Percentiles rank a stretch among this genome's conserved stretches.
Conservation (phyloP, 2,113 vertebrate species). For the Sturnira hondurensis region DNA sequence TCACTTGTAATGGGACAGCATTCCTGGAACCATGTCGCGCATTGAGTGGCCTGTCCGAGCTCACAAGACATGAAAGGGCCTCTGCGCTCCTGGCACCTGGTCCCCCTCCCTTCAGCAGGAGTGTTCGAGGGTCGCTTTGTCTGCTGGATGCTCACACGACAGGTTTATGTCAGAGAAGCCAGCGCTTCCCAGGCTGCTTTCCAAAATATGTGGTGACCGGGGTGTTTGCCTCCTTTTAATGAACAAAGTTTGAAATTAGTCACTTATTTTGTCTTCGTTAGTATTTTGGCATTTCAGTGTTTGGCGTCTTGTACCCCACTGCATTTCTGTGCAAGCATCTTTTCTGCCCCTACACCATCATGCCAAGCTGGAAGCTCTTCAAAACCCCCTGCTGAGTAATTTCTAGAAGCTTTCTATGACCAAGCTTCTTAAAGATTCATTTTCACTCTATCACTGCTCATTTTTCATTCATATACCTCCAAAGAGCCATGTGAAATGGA, state of each 20-base stretch:
- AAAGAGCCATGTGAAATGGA: not conserved
- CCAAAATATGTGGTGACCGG: not conserved
- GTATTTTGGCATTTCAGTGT: not conserved
- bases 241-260: not conserved
- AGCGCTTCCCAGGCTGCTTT: not conserved
- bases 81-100: not conserved
- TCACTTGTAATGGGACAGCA: constrained; percentile 35
- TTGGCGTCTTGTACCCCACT: not conserved
- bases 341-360: not conserved
- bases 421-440: not conserved
- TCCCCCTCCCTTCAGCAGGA: not conserved
- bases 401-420: not conserved
- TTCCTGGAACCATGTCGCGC: constrained; percentile 64
- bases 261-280: not conserved
- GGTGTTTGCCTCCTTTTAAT: not conserved
- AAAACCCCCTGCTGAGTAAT: not conserved
- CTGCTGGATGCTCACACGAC: not conserved
- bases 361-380: not conserved
- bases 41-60: constrained; percentile 24
- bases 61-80: not conserved
- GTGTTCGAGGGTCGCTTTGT: not conserved
- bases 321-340: not conserved
- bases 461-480: not conserved
- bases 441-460: not conserved
- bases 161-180: not conserved